Evolutionary conservation across 1,140 invertebrate genomes (phyloP).

Genomic region (Ectropis grisescens): DNA sequence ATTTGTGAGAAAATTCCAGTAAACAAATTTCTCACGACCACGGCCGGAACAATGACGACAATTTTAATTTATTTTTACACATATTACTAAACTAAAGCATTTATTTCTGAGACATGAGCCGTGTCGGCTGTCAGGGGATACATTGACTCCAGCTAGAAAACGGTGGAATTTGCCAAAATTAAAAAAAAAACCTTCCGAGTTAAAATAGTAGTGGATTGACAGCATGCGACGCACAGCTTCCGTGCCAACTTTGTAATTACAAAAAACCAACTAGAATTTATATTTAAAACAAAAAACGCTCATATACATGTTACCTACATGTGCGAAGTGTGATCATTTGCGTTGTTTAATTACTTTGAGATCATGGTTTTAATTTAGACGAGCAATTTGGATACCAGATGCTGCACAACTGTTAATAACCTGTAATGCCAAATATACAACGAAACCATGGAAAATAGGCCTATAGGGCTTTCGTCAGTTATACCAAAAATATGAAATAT

Average conservation of each 20-base stretch:
- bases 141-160: conserved; percentile 51
- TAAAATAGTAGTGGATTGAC: conserved; percentile 58
- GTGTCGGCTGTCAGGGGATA: conserved; percentile 55
- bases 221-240: conserved; percentile 36
- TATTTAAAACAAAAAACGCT: conserved; percentile 26
- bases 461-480: too few species aligned
- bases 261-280: conserved; percentile 40
- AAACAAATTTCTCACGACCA: conserved; percentile 37
- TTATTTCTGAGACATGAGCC: conserved; percentile 51
- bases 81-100: conserved; percentile 27
- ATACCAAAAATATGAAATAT: too few species aligned
- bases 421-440: not conserved
- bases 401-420: conserved; percentile 10
- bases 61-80: conserved; percentile 36
- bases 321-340: conserved; percentile 19
- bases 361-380: conserved; percentile 21
- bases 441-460: too few species aligned
- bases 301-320: too few species aligned
- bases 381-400: conserved; percentile 11
- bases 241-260: conserved; percentile 66
- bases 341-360: conserved; percentile 20
- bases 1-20: too few species aligned
- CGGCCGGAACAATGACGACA: conserved; percentile 42
- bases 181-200: conserved; percentile 42
- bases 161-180: conserved; percentile 52